Percentiles rank a stretch among this genome's conserved stretches.
Conservation (phyloP, 2,113 vertebrate genomes). For the Gadus macrocephalus region DNA sequence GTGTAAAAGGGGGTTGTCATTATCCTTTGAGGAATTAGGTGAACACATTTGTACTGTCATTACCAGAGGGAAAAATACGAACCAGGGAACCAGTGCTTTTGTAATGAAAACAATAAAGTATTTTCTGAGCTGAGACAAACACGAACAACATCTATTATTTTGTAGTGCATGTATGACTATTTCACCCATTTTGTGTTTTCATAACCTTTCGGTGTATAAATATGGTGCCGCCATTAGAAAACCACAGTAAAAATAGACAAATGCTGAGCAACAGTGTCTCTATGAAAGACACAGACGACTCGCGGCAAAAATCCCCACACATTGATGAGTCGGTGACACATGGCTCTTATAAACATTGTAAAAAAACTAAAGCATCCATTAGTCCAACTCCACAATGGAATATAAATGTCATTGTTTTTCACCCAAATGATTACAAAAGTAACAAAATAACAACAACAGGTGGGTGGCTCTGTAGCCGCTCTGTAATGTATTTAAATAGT, state of each 20-base stretch:
- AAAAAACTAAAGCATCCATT: slow-evolving; percentile 22
- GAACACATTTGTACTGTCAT: slow-evolving; percentile 37
- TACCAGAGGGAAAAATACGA: slow-evolving; percentile 20
- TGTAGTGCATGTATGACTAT: slow-evolving; percentile 38
- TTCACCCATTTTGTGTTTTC: slow-evolving; percentile 46
- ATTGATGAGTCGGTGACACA: slow-evolving; percentile 20
- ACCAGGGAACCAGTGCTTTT: slow-evolving; percentile 24
- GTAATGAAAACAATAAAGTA: slow-evolving; percentile 50
- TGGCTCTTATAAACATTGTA: slow-evolving; percentile 23
- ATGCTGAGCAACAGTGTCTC: no score
- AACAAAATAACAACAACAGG: slow-evolving; percentile 10
- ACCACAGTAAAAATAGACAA: no score
- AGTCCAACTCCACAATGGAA: slow-evolving; percentile 30
- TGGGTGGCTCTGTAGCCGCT: slow-evolving; percentile 2
- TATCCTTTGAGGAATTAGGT: no score
- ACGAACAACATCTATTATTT: slow-evolving; percentile 39
- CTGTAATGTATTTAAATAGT: slow-evolving; percentile 27
- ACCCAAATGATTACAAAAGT: slow-evolving; percentile 34
- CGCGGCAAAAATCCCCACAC: no score
- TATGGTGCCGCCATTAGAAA: no score
- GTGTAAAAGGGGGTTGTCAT: no score
- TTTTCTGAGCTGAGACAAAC: slow-evolving; percentile 48
- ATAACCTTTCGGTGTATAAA: slow-evolving; percentile 19
- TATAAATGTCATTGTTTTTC: slow-evolving; percentile 45
- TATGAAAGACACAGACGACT: no score